These are phyloP conservation scores for Malurus melanocephalus DNA, from an alignment of 2,113 vertebrate genomes.

Conservation along the genomic window DNA sequence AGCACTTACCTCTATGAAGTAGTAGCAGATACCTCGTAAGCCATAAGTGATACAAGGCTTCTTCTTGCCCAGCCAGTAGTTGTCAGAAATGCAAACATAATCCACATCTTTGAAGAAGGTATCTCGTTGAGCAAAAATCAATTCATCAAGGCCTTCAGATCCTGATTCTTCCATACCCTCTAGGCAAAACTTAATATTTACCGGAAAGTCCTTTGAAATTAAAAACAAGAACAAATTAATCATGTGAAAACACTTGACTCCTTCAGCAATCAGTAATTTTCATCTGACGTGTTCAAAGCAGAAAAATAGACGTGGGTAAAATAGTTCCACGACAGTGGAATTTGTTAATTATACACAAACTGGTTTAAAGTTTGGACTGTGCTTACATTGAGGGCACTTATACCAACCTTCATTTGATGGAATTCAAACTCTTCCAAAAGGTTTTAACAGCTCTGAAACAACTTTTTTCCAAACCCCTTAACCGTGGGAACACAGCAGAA, in stretches of 20 bases:
- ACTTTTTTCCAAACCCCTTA: not conserved
- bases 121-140: conserved; percentile 85
- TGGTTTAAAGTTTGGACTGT: not conserved
- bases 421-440: not conserved
- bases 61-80: conserved; percentile 95
- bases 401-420: not conserved
- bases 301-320: not conserved
- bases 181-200: conserved; percentile 94
- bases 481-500: not conserved
- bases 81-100: conserved; percentile 95
- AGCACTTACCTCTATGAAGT: conserved; percentile 81
- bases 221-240: not conserved
- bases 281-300: not conserved
- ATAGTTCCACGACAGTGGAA: not conserved
- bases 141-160: conserved; percentile 90
- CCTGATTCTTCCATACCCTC: conserved; percentile 98
- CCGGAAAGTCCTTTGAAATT: conserved; percentile 83
- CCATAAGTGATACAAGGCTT: conserved; percentile 97
- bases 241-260: not conserved
- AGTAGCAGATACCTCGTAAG: conserved; percentile 92
- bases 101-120: conserved; percentile 91
- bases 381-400: not conserved
- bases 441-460: not conserved
- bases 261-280: not conserved
- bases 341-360: not conserved